Percentiles rank a stretch among this genome's conserved stretches.
These are phyloP conservation scores for Chymomyza amoena DNA, from an alignment of 2,888 invertebrate genomes.

Conservation along the genomic window DNA sequence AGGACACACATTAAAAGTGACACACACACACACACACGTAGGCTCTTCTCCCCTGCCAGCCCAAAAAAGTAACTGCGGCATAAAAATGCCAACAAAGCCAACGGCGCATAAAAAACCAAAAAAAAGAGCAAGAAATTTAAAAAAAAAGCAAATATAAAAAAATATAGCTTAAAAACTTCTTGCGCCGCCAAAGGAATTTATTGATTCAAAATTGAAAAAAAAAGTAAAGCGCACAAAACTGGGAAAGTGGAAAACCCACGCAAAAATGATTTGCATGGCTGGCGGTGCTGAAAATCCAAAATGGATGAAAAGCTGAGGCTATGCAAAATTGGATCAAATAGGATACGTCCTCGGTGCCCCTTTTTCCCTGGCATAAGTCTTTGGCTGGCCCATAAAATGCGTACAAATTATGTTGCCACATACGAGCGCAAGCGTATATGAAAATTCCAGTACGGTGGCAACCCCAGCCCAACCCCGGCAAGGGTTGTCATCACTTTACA, in stretches of 20 bases:
- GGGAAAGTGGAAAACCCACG: background rate
- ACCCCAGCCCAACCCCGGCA: constrained; percentile 7
- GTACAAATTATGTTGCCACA: background rate
- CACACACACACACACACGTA: constrained; percentile 11
- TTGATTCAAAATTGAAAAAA: constrained; percentile 53
- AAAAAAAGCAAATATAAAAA: constrained; percentile 7
- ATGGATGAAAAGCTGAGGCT: constrained; percentile 19
- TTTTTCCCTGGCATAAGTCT: constrained; percentile 40
- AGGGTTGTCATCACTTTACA: constrained; percentile 60
- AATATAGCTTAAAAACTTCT: constrained; percentile 40
- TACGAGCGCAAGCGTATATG: background rate
- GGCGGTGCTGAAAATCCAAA: constrained; percentile 14
- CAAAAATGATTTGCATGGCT: constrained; percentile 64
- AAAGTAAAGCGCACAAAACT: constrained; percentile 4
- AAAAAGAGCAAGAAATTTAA: constrained; percentile 6
- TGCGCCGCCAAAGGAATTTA: constrained; percentile 54
- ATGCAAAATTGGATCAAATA: constrained; percentile 67
- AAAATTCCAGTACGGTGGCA: background rate
- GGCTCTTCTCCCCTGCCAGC: background rate
- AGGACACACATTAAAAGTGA: constrained; percentile 30
- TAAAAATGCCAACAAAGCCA: constrained; percentile 54
- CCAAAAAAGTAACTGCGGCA: constrained; percentile 42
- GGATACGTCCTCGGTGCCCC: background rate
- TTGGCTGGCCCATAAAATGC: constrained; percentile 6
- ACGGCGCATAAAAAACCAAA: constrained; percentile 23